These are phyloP conservation scores for Amphipoea lucens DNA, from an alignment of 2,888 invertebrate species.

Conservation along the genomic window DNA sequence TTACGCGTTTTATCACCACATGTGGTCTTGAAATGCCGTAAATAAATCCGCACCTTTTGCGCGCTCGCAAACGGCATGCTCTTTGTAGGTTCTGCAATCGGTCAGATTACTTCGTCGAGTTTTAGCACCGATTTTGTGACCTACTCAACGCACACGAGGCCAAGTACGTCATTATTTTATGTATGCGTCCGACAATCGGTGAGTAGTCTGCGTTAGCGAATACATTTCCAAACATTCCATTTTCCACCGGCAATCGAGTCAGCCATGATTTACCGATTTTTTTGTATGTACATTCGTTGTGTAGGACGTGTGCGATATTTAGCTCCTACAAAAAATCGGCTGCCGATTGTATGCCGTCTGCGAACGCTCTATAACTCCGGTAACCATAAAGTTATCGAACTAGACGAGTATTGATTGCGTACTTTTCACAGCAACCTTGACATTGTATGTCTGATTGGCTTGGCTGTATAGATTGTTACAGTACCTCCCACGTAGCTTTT, in stretches of 20 bases:
- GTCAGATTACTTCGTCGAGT: neutral
- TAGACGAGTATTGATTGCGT: slow-evolving; percentile 62
- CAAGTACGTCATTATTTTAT: neutral
- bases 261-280: neutral
- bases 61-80: neutral
- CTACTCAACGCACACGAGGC: neutral
- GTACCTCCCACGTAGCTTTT: slow-evolving; percentile 57
- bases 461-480: slow-evolving; percentile 54
- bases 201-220: neutral
- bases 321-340: neutral
- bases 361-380: slow-evolving; percentile 1
- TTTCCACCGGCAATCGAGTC: neutral
- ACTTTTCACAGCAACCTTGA: slow-evolving; percentile 61
- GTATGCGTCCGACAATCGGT: neutral
- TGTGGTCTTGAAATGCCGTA: slow-evolving; percentile 41
- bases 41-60: slow-evolving; percentile 51
- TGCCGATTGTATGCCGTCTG: neutral
- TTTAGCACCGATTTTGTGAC: slow-evolving; percentile 4
- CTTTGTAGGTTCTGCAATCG: neutral
- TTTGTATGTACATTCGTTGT: neutral
- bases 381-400: slow-evolving; percentile 52
- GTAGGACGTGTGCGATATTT: neutral
- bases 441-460: slow-evolving; percentile 62
- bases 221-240: neutral
- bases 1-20: slow-evolving; percentile 57